Evolutionary conservation across 2,797 vertebrate genomes (phyloP), one percentile per base, ranked within the genome.

Genomic region (Halcyon leucocephala): DNA sequence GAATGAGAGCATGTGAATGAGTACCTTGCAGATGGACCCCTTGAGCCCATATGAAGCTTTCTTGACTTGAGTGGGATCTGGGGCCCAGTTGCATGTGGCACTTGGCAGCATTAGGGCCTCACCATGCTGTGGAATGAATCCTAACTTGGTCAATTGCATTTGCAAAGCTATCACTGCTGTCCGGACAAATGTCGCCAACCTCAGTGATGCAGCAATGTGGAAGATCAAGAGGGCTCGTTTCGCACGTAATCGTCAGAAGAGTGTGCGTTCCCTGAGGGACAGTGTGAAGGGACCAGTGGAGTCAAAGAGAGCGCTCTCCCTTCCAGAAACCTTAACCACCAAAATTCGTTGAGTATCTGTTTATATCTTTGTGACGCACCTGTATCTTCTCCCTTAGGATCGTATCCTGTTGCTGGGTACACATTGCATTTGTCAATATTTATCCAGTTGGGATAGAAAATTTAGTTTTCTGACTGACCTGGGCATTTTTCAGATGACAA

Each of bases 141-240:
- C 85, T 96, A 67, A 95, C 82, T 73, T 93, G 82, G 92, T 97
- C 91, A 55, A 54, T 97, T 97, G 91, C 93, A 89, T 97, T 95
- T 95, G 92, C 96, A 93, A 97, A 99, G 99, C 99, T 80, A 99
- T 99, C 96, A 99, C 99, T 78, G 99, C 99, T 22, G 99, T 99
- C 55, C 98, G 99, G 95, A 99, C 99, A 70, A 99, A 99, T 4
- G 99, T 99, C 52, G 99, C 99, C 81, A 99, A 99, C 97, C 99
- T 99, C 88, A 99, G 99, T 9, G 99, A 99, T 20, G 98, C 99
- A 1, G 99, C 99, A 1, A 97, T 99, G 99, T 99, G 99, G 99
- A 99, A 99, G 98, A 99, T 99, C 96, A 98, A 99, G 91, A 98
- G 99, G 64, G 99, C 99, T 31, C 99, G 99, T 54, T 99, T 99